Conservation (phyloP, 1,140 invertebrate genomes). For the Atta colombica region DNA sequence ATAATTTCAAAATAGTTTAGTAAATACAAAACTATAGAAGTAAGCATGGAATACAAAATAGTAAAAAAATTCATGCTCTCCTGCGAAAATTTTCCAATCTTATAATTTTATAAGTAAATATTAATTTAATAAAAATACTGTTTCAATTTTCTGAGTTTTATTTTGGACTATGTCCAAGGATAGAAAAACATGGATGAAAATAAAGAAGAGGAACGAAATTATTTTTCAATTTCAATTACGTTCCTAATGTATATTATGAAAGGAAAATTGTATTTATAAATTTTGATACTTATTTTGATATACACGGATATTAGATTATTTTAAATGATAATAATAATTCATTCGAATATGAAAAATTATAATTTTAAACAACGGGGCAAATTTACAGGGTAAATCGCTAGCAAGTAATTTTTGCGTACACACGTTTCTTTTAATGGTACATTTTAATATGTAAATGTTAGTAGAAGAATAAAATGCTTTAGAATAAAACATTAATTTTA, state of each 20-base stretch:
- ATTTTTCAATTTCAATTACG: background rate
- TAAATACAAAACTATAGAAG: constrained; percentile 18
- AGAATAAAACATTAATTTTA: background rate
- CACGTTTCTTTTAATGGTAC: background rate
- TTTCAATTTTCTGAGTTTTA: background rate
- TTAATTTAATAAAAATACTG: constrained; percentile 36
- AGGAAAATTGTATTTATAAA: background rate
- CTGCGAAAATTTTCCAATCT: background rate
- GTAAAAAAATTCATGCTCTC: background rate
- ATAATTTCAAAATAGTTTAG: constrained; percentile 27
- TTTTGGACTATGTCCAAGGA: background rate
- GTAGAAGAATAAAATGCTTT: background rate
- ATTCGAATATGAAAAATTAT: background rate
- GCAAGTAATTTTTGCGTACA: background rate
- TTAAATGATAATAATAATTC: background rate
- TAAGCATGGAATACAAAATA: constrained; percentile 32
- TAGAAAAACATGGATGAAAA: background rate
- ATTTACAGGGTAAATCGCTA: background rate
- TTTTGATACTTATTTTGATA: background rate
- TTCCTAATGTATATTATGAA: background rate
- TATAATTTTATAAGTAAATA: background rate
- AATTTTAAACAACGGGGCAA: background rate
- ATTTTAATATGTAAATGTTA: background rate
- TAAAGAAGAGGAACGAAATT: background rate
- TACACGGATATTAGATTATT: background rate